Evolutionary conservation across 2,888 invertebrate genomes (phyloP), one percentile per base, ranked within the genome.

Genomic region (Heliconius charithonia): DNA sequence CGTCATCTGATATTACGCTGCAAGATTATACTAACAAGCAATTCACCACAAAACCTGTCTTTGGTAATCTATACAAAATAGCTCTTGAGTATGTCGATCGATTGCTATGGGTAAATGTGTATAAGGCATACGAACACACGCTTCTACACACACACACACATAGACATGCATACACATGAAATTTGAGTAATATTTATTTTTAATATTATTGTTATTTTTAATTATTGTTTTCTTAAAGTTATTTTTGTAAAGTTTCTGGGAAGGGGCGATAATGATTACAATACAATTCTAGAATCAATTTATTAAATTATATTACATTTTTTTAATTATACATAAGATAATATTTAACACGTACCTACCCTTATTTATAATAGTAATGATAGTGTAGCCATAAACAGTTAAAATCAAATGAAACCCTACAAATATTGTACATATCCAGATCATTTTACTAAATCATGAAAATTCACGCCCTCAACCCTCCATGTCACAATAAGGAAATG

Each of bases 361-460:
- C 29, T 78, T 71, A 56, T 70, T 74, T 70, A 51, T 77, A 65
- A 41, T 32, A 63, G 25, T 19, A 66, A 66, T 88, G 87, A 85
- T 81, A 89, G 86, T 87, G 84, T 85, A 81, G 87, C 87, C 90
- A 90, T 92, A 92, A 93, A 93, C 93, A 89, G 90, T 92, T 90
- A 90, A 90, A 92, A 92, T 92, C 91, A 91, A 13, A 92, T 88
- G 88, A 91, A 92, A 90, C 91, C 93, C 89, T 91, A 91, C 92
- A 92, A 93, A 90, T 91, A 89, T 89, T 90, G 89, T 93, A 94
- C 93, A 94, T 94, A 92, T 91, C 89, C 89, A 13, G 67, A 88
- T 90, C 91, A 89, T 86, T 91, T 92, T 91, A 93, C 93, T 92
- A 92, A 93, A 94, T 93, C 92, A 93, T 91, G 90, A 92, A 93